Base-by-base conservation (phyloP, 2,888 invertebrate species). In the Phytoseiulus persimilis region DNA sequence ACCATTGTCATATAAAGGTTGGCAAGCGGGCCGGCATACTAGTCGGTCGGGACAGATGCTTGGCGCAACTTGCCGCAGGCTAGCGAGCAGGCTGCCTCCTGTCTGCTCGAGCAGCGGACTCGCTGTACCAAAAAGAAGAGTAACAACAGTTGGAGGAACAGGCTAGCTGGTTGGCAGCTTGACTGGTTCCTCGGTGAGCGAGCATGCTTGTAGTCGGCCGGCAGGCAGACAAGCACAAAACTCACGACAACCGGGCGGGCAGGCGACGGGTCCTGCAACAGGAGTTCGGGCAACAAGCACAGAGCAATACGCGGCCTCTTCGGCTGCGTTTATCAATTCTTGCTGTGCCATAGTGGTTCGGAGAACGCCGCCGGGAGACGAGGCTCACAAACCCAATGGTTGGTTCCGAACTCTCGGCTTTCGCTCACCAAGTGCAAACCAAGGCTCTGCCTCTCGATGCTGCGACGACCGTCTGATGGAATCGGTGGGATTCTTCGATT, bases 1-100 rank as follows among this genome's bases (percentile, higher is more conserved):
- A 87, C 39, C 33, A 87, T 87, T 87, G 87, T 87, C 87, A 87
- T 32, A 87, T 87, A 33, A 87, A 87, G 65, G 65, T 65, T 65
- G 65, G 65, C 65, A 65, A 65, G 65, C 65, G 14, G 65, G 65
- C 28, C 28, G 65, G 28, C 65, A 39, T 1, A 65, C 23, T 28
- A 65, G 65, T 65, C 65, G 65, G 65, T 65, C 65, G 23, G 65
- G 65, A 65, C 65, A 65, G 65, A 65, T 65, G 65, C 65, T 65
- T 28, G 65, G 65, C 28, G 65, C 5, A 65, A 65, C 23, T 65
- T 65, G 65, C 65, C 65, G 65, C 65, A 23, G 65, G 65, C 65
- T 14, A 65, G 65, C 65, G 65, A 65, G 18, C 65, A 28, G 65
- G 14, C 65, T 65, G 65, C 65, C 23, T n/a, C n/a, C n/a, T 65